Evolutionary conservation across 1,140 invertebrate genomes (phyloP), one percentile per base, ranked within the genome.

Genomic region (Ericerus pela): DNA sequence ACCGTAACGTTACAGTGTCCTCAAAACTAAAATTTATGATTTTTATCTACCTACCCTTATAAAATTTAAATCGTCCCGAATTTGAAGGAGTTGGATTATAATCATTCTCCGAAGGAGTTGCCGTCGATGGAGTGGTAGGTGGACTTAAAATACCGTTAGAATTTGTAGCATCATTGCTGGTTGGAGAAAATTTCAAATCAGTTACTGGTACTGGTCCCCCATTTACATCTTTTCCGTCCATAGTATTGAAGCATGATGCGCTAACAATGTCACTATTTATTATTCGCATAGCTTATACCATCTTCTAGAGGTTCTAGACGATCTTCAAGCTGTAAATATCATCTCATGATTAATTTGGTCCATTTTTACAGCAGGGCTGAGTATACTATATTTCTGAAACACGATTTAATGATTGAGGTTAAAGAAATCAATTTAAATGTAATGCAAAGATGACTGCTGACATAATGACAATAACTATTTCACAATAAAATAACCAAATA

Each of bases 1-100:
- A 33, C 38, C 12, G 16, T 52, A 54, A 55, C n/a, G n/a, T n/a
- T n/a, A n/a, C n/a, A n/a, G n/a, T 33, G 6, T 22, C 8, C 18
- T 5, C 14, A 24, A 29, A 27, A 31, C 29, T 33, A 31, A 20
- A 31, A 14, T 26, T 20, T 10, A 28, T 31, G n/a, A 33, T 10
- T 33, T 33, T 33, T n/a, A 20, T 57, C 30, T 24, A 58, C 53
- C 51, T 59, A 69, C 69, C 85, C 64, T 76, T 77, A 60, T 75
- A 77, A 65, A 77, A 77, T 60, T 76, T 76, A 5, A 76, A 66
- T 43, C 75, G 66, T 56, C 75, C 74, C n/a, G 74, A 73, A 55
- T 61, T 52, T 37, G 62, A 58, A 16, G 31, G 26, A 47, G 43
- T 56, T 28, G 11, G 41, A 10, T 53, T 59, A 31, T 52, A 58